Base-by-base conservation (phyloP, 2,113 vertebrate species). In the Loxodonta africana region DNA sequence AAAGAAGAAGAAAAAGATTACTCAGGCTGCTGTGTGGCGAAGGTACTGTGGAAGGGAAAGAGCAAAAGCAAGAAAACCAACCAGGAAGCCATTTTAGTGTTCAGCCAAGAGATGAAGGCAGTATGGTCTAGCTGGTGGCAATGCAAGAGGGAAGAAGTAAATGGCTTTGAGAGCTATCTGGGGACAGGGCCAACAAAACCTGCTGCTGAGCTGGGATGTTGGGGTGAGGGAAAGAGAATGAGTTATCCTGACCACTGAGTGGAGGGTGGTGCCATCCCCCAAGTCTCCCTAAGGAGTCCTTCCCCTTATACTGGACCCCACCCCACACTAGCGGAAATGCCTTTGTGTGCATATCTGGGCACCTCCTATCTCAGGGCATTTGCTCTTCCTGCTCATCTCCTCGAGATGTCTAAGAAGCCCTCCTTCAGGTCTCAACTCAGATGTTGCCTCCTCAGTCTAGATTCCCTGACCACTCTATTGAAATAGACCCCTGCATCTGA, bases 61-160 rank as follows among this genome's bases (percentile, higher is more conserved):
- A 63, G 53, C 14, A 15, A 46, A 37, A 10, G 76, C 30, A 28
- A 73, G 60, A 30, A 76, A 28, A 12, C 48, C 30, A 28, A 28
- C 15, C 2, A 4, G 4, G 7, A 77, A 26, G 65, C 37, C 2
- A 9, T 10, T 33, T 46, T 5, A 80, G 33, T n/a, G 69, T 8
- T 37, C 33, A 73, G 69, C 14, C n/a, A 73, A 73, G n/a, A 37
- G 69, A n/a, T 14, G 0, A 0, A n/a, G 81, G 17, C 2, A n/a
- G 23, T 25, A 18, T 20, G 0, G 14, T 26, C 14, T 67, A 2
- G n/a, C 0, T 2, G 51, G 69, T 17, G 25, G 41, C 1, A 3
- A n/a, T 0, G 21, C 15, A 4, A 12, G 0, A 51, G 67, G 20
- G 80, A n/a, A 44, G 37, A 30, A 53, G 62, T 12, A 14, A 9